Evolutionary conservation across 1,140 invertebrate species (phyloP), one percentile per base, ranked within the genome.

Genomic region (Chrysopa pallens): DNA sequence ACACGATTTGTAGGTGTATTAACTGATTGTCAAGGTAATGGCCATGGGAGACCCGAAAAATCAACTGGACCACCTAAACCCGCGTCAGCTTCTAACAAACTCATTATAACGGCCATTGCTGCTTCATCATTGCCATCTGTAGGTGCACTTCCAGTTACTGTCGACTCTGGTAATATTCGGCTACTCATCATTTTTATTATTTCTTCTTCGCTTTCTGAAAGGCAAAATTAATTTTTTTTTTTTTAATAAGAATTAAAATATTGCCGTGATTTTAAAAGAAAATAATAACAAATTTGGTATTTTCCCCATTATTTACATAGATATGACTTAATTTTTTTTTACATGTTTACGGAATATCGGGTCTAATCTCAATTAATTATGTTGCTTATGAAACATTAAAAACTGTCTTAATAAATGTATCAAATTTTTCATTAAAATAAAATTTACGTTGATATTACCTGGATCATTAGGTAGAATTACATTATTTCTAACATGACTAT

Each of bases 21-120:
- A 33, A 33, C 8, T 9, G 31, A 33, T 9, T 12, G 48, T 69
- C 59, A 87, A 37, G 81, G 81, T 36, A 91, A 62, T 0, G 85
- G 85, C 85, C 85, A 91, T 1, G 86, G 86, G 13, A 90, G 61
- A 15, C 84, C 83, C 4, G 81, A 82, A 61, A 88, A 88, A 61
- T 91, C 86, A 8, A 89, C 81, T 1, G 84, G 68, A 4, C 68
- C 68, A 0, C 69, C 69, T 23, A 72, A 56, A 0, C 69, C 69
- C 0, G 68, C 69, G 60, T 84, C 81, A 4, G 81, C 85, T 63
- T 91, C 86, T 29, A 91, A 63, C 11, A 91, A 67, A 61, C 82
- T 88, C 86, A 93, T 90, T 45, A 93, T 87, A 27, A 91, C 84
- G 6, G 87, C 84, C 83, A 91, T 89, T 2, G 84, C 84, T 13